Conservation (phyloP, 2,797 vertebrate species). For the Lutjanus campechanus region DNA sequence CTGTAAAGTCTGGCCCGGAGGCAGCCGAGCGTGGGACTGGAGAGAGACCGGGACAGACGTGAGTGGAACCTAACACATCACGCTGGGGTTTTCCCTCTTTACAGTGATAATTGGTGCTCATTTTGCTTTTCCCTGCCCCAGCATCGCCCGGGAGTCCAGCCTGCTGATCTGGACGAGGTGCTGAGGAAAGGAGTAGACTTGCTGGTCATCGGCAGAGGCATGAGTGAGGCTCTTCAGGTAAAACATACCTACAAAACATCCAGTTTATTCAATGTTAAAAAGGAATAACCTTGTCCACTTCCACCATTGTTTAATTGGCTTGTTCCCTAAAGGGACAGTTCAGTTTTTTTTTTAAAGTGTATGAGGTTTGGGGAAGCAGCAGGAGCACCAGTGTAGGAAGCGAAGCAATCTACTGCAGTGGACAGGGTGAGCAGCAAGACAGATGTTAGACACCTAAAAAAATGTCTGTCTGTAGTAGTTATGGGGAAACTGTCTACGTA, state of each 20-base stretch:
- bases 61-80: conserved; percentile 62
- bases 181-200: conserved; percentile 88
- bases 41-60: conserved; percentile 95
- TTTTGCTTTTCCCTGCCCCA: conserved; percentile 49
- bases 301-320: no score
- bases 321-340: no score
- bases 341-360: no score
- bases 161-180: conserved; percentile 94
- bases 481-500: no score
- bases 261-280: neutral
- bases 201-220: conserved; percentile 95
- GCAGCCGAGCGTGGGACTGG: conserved; percentile 96
- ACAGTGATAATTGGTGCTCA: neutral
- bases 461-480: no score
- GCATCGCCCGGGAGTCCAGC: conserved; percentile 95
- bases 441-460: no score
- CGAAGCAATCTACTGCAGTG: no score
- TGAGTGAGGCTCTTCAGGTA: conserved; percentile 96
- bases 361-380: no score
- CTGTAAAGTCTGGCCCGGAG: conserved; percentile 97
- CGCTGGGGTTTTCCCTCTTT: neutral
- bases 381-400: no score
- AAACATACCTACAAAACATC: neutral
- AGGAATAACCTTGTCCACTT: no score
- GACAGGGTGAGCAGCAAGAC: no score